Base-by-base conservation (phyloP, 2,888 invertebrate genomes). In the Schrankia costaestrigalis region DNA sequence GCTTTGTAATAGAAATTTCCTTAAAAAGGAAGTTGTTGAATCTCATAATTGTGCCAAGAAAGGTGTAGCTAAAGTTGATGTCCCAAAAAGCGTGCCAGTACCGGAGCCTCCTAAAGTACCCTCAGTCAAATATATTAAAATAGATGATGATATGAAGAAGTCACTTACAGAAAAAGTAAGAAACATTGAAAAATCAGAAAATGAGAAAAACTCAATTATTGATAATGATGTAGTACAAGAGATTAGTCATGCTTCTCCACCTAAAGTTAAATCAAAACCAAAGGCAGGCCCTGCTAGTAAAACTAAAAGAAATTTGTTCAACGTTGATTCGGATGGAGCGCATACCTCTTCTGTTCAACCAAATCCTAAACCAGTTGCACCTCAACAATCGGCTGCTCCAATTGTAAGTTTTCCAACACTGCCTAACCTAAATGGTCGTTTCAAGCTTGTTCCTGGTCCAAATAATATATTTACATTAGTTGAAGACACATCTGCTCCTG, bases 1-100 rank as follows among this genome's bases (percentile, higher is more conserved):
- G 50, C 51, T 86, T 11, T 89, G 89, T 41, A 83, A 82, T 41
- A 75, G 84, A 46, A 85, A 88, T 42, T 86, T 89, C 44, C 55
- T 87, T 3, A 83, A 78, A 40, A 79, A 79, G 53, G 78, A 84
- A 30, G 76, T 81, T 2, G 78, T 87, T 1, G 48, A 73, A 54
- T 63, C 69, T 38, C 89, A 89, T 41, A 78, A 69, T 22, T 89
- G 88, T 60, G 79, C 87, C 14, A 86, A 80, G 67, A 79, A 68
- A 49, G 78, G 78, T 35, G 57, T 63, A 8, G 69, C 74, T 10
- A 85, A 82, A 60, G 31, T 65, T 26, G 71, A 76, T 40, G 51
- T 66, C 21, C 57, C 61, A 11, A 74, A 71, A 42, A 60, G 51
- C 12, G 35, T 61, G 13, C 54, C 61, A 12, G 55, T 50, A 1